Evolutionary conservation across 2,888 invertebrate species (phyloP), one percentile per base, ranked within the genome.

Genomic region (Conops quadrifasciatus): DNA sequence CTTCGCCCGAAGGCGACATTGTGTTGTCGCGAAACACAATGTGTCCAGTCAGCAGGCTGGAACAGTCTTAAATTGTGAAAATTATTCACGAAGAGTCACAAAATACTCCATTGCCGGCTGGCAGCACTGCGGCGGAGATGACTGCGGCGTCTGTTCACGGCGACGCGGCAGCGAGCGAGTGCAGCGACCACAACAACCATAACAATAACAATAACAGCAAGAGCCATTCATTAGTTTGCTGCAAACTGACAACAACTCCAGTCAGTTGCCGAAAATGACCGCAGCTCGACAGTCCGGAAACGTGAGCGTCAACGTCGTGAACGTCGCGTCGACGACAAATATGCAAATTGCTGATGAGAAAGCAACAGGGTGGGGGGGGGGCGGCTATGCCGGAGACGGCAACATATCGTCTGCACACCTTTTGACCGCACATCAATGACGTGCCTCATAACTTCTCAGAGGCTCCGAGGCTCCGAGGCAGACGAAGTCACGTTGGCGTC

Each of bases 331-430:
- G 51, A 66, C 65, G 63, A 74, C 71, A 70, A 75, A 75, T 74
- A 77, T 77, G 75, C 75, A 77, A 77, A 77, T 77, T 70, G 67
- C 51, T 36, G 62, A 65, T 53, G 71, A 16, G 43, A 15, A n/a
- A 70, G 66, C 47, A 62, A 43, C 49, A 5, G 58, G 71, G 53
- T 58, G 68, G 51, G 67, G 71, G 70, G 28, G 60, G 15, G 16
- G 51, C 58, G 59, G 68, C 71, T 65, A 63, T 69, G 71, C 68
- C 71, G 71, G 72, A 71, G 60, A 68, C 65, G 75, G 71, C 76
- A 74, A 75, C 76, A 76, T 67, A 75, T 71, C 68, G 76, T 74
- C 74, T 76, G 73, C 73, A 75, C 76, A 77, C 76, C 76, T 76
- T 77, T 75, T 77, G 77, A 77, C 77, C 77, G 74, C 73, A 70